Base-by-base conservation (phyloP, 2,797 vertebrate genomes). In the Pseudocheirus occidentalis region DNA sequence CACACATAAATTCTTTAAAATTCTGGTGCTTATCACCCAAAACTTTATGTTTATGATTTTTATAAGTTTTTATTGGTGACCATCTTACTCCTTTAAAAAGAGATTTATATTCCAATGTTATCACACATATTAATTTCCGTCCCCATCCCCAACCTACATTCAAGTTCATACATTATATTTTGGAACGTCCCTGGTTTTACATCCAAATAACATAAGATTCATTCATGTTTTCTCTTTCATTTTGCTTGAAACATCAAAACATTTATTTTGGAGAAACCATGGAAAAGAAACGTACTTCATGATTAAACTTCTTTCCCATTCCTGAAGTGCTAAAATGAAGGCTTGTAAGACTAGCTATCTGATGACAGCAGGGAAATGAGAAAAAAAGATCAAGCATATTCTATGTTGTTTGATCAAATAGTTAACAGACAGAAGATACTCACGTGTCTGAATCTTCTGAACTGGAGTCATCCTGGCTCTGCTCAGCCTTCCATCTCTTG, bases 401-500 rank as follows among this genome's bases (percentile, higher is more conserved):
- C 31, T 62, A 13, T 16, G 27, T 16, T 62, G 31, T 40, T 40
- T 16, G 62, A 40, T 66, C 34, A 40, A 62, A 12, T 27, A 87
- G 40, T 87, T 27, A 50, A 28, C 50, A 40, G 16, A 54, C 29
- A 0, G 21, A 3, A 89, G n/a, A 14, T 7, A 97, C 99, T 98
- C 98, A 99, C 99, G 98, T 99, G 93, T 99, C 99, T 0, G 99
- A 99, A 96, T 99, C 99, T 21, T 99, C 99, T 0, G 99, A 99
- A 98, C 99, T 99, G 97, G 99, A 99, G 97, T 99, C 99, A 0
- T 99, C 98, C 9, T 99, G 98, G 55, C 99, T 99, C 99, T 99
- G 99, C 95, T 99, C 99, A 0, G 99, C 98, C 98, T 99, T 99
- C 99, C 99, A 99, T 93, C 99, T 98, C 98, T 99, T 99, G 99